Evolutionary conservation across 2,113 vertebrate species (phyloP), one percentile per base, ranked within the genome.

Genomic region (Etia nguti): DNA sequence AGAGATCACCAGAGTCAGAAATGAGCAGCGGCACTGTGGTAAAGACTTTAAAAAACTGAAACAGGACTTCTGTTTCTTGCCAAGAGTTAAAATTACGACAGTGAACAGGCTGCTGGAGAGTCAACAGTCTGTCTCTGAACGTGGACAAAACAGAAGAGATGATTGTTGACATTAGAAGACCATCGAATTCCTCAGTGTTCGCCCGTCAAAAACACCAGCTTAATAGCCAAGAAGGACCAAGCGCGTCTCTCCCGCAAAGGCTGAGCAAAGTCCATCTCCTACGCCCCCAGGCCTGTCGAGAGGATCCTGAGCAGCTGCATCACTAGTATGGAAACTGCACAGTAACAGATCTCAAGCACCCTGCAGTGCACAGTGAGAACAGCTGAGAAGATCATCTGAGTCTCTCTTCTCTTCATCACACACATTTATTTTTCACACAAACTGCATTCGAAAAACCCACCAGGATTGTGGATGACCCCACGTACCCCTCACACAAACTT

Each of bases 71-170:
- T 11, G 8, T 73, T 48, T 12, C 0, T 1, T 77, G 43, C 16
- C 24, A 75, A 77, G 15, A 77, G 24, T 48, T 75, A 77, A 11
- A 50, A 31, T 77, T 50, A 31, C 20, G 1, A 29, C n/a, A 16
- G 8, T 20, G 2, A 16, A 65, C 5, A 1, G 20, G 22, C n/a
- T 68, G 46, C 59, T 52, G n/a, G 5, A 48, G 15, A 50, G 43
- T 24, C 24, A 79, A 79, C 24, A 52, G 24, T 16, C n/a, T n/a
- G n/a, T n/a, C n/a, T n/a, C n/a, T n/a, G n/a, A n/a, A n/a, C n/a
- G n/a, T n/a, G 7, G 0, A 52, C 26, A 82, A 68, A 65, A 82
- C 59, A 13, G 10, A 82, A 26, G 31, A 36, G n/a, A 0, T 6
- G 0, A 22, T 54, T 24, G 59, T 62, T 38, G 29, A 38, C 48